Evolutionary conservation across 2,797 vertebrate genomes (phyloP).

Genomic region (Gadopsis marmoratus): DNA sequence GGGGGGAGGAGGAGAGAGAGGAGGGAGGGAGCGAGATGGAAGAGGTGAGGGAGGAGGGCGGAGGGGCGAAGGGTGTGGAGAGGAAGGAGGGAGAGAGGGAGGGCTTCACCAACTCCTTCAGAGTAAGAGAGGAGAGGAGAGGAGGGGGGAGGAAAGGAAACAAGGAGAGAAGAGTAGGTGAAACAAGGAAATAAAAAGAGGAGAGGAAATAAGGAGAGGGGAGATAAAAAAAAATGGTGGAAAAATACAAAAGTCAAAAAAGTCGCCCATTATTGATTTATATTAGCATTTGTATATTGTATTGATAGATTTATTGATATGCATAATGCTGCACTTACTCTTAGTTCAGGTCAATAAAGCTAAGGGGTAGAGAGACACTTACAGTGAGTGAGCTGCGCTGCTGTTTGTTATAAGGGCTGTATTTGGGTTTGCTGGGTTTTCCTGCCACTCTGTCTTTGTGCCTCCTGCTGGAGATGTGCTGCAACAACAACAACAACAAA

Average conservation of each 20-base stretch:
- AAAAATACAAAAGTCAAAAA: not conserved
- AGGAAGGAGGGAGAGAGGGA: slow-evolving; percentile 91
- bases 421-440: slow-evolving; percentile 97
- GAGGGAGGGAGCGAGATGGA: slow-evolving; percentile 84
- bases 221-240: not conserved
- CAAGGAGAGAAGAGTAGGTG: not conserved
- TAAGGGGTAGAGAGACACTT: slow-evolving; percentile 52
- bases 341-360: not conserved
- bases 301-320: not conserved
- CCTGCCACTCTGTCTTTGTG: slow-evolving; percentile 98
- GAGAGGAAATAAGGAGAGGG: not conserved
- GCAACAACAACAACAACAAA: slow-evolving; percentile 75
- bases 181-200: not conserved
- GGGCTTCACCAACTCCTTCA: slow-evolving; percentile 85
- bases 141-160: too few species aligned
- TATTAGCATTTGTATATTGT: not conserved
- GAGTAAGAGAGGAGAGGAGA: slow-evolving; percentile 1
- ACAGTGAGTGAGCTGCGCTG: slow-evolving; percentile 90
- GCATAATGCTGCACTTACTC: not conserved
- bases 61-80: slow-evolving; percentile 85
- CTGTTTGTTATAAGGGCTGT: slow-evolving; percentile 97
- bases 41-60: slow-evolving; percentile 74
- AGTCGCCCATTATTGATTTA: not conserved
- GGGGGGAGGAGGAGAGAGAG: slow-evolving; percentile 90
- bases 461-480: slow-evolving; percentile 99